Evolutionary conservation across 2,888 invertebrate species (phyloP).

Genomic region (Smittia aterrima): DNA sequence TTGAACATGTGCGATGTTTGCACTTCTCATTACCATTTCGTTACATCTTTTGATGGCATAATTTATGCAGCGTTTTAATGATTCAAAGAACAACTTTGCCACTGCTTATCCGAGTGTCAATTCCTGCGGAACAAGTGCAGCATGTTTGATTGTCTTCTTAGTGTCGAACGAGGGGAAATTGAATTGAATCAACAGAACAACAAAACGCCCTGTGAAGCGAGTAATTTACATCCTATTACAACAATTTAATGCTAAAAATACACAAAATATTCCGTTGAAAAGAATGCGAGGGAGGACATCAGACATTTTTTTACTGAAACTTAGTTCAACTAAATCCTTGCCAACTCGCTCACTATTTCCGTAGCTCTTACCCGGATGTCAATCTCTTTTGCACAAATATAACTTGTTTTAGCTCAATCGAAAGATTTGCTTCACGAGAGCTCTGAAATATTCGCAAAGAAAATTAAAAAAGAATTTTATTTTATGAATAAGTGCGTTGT

Average conservation of each 20-base stretch:
- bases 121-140: constrained; percentile 7
- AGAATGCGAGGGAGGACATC: not conserved
- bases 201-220: constrained; percentile 10
- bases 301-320: too few species aligned
- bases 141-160: not conserved
- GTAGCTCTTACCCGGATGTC: too few species aligned
- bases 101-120: not conserved
- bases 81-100: constrained; percentile 16
- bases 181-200: constrained; percentile 13
- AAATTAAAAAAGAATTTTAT: too few species aligned
- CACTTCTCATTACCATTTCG: constrained; percentile 19
- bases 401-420: too few species aligned
- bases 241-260: constrained; percentile 17
- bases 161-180: not conserved
- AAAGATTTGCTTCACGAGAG: too few species aligned
- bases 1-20: constrained; percentile 34
- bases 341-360: too few species aligned
- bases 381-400: too few species aligned
- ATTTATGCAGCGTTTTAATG: constrained; percentile 5
- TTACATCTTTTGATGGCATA: not conserved
- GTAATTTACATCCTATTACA: constrained; percentile 31
- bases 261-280: not conserved
- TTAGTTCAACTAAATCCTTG: too few species aligned
- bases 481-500: too few species aligned
- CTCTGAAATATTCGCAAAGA: too few species aligned